phyloP scores from a whole-genome alignment of 2,888 invertebrate genomes.

The Cerastis leucographa region DNA sequence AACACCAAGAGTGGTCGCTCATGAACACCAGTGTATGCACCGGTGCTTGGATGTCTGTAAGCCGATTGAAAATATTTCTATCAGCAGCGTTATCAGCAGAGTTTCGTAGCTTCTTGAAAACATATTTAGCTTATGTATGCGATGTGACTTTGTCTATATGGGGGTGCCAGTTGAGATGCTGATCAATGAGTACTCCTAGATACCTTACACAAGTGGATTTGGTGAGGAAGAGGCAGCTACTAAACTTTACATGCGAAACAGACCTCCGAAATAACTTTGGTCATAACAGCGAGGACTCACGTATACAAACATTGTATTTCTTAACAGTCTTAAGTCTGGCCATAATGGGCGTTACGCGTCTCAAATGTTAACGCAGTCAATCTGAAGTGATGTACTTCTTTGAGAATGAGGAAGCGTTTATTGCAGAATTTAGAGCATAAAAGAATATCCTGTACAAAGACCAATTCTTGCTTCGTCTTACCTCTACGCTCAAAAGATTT shows the following conservation, averaged over 20 bases:
- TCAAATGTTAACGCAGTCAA: conserved; percentile 37
- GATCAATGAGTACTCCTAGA: too few species aligned
- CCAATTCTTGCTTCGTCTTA: neutral
- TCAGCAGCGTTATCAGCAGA: too few species aligned
- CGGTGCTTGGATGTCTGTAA: too few species aligned
- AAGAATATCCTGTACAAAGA: neutral
- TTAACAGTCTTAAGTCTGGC: neutral
- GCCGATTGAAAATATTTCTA: too few species aligned
- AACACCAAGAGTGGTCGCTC: too few species aligned
- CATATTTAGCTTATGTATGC: too few species aligned
- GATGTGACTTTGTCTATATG: too few species aligned
- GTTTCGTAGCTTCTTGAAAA: too few species aligned
- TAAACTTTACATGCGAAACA: conserved; percentile 8
- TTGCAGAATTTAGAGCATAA: neutral
- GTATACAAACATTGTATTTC: conserved; percentile 48
- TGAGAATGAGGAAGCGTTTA: conserved; percentile 32
- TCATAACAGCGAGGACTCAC: conserved; percentile 27
- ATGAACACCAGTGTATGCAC: too few species aligned
- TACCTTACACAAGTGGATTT: too few species aligned
- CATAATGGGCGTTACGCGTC: conserved; percentile 20
- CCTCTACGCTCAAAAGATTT: neutral
- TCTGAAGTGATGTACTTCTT: conserved; percentile 10
- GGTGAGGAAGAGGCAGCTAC: too few species aligned
- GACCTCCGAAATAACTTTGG: conserved; percentile 10
- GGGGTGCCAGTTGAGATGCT: too few species aligned